Base-by-base conservation (phyloP, 23 tunicate species). In the Styela plicata region DNA sequence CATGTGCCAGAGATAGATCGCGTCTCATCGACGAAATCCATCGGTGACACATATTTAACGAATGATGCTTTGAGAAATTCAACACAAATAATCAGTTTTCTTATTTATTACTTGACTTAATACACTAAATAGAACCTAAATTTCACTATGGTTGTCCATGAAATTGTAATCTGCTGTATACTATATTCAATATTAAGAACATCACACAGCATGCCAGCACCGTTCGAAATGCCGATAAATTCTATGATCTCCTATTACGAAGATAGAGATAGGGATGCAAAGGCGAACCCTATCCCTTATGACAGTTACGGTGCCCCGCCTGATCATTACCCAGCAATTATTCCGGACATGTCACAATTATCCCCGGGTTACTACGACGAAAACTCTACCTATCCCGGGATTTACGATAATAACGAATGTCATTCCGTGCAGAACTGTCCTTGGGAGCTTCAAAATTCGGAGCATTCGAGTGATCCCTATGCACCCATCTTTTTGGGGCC, bases 261-360 rank as follows among this genome's bases (percentile, higher is more conserved):
- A 33, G 78, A 73, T 16, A 33, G 28, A 17, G 78, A 1, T 31
- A 31, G 18, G 20, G 44, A n/a, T 0, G 1, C 2, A 31, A n/a
- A 31, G 44, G 31, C 52, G 2, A 2, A 73, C 28, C 2, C 52
- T 0, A n/a, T 32, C 25, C 52, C 78, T 24, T 73, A 31, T 31
- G 78, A 73, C 28, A 1, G 28, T n/a, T 73, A 73, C 52, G 78
- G 78, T 24, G 24, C 52, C 10, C 78, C 78, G 31, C 52, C 78
- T 32, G 78, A 73, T 73, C 52, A 31, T 52, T 73, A 73, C 52
- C 78, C 44, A 0, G 78, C 78, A 10, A 73, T 73, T 31, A 31
- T 31, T 31, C 78, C 52, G 17, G 78, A 34, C 22, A 31, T 24
- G 24, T 73, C 44, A 10, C 52, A 73, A 22, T 19, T n/a, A 19